Evolutionary conservation across 2,888 invertebrate species (phyloP).

Genomic region (Stegophylla sp.): DNA sequence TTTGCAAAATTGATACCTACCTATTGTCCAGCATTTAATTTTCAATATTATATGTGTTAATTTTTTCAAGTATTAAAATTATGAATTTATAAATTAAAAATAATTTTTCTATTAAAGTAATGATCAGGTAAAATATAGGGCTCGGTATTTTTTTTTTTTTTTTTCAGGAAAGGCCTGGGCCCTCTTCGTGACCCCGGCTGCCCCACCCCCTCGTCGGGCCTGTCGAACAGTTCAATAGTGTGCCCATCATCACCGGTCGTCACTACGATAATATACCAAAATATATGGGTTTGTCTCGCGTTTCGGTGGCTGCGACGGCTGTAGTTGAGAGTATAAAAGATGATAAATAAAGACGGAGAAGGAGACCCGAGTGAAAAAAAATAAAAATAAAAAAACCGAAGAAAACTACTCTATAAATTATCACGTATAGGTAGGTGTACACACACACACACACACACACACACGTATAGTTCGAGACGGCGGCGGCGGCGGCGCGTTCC

Average conservation of each 20-base stretch:
- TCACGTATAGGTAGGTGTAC: too few species aligned
- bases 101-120: too few species aligned
- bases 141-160: not conserved
- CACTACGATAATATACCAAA: too few species aligned
- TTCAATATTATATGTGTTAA: too few species aligned
- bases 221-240: not conserved
- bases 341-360: too few species aligned
- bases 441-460: too few species aligned
- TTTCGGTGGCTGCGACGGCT: not conserved
- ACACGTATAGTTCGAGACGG: not conserved
- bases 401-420: not conserved
- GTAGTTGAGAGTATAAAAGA: not conserved
- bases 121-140: too few species aligned
- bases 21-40: too few species aligned
- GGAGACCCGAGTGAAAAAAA: not conserved
- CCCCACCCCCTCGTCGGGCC: not conserved
- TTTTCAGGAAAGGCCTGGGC: constrained; percentile 4
- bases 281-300: too few species aligned
- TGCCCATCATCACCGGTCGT: not conserved
- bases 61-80: too few species aligned
- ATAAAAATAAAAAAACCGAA: constrained; percentile 1
- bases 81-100: too few species aligned
- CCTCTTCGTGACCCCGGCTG: not conserved
- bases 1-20: too few species aligned
- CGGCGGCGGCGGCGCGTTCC: constrained; percentile 1